These are phyloP conservation scores for Aradophagus sp. DNA, from an alignment of 1,140 invertebrate species.

Conservation along the genomic window DNA sequence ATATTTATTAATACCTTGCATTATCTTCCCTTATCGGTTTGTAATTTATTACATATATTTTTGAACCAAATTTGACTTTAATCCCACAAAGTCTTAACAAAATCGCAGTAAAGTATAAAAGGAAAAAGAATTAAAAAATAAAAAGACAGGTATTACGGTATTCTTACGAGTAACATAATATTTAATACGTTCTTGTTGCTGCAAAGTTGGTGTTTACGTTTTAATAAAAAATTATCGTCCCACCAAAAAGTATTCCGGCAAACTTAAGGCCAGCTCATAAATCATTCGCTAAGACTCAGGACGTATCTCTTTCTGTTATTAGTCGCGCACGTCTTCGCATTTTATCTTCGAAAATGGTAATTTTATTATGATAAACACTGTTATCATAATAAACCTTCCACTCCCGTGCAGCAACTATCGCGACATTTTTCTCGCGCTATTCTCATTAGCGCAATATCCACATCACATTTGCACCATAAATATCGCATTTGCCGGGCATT, in stretches of 20 bases:
- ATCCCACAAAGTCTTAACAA: too few relatives aligned
- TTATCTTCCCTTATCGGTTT: too few relatives aligned
- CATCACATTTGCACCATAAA: slow-evolving; percentile 40
- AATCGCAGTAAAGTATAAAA: too few relatives aligned
- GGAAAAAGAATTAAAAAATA: too few relatives aligned
- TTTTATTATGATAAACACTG: slow-evolving; percentile 47
- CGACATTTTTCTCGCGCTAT: slow-evolving; percentile 37
- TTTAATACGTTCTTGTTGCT: too few relatives aligned
- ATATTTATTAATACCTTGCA: too few relatives aligned
- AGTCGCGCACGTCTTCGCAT: slow-evolving; percentile 2
- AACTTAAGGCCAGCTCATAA: slow-evolving; percentile 3
- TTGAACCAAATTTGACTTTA: too few relatives aligned
- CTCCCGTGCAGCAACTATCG: slow-evolving; percentile 5
- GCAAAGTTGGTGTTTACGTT: too few relatives aligned
- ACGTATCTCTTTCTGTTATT: slow-evolving; percentile 20
- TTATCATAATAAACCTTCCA: slow-evolving; percentile 35
- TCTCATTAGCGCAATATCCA: slow-evolving; percentile 47
- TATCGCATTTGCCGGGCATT: slow-evolving; percentile 36
- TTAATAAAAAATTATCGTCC: too few relatives aligned
- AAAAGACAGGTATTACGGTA: too few relatives aligned
- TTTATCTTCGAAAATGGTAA: slow-evolving; percentile 30
- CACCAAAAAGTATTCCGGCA: slow-evolving; percentile 1
- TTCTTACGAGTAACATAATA: too few relatives aligned
- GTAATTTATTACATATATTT: too few relatives aligned
- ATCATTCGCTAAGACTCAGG: slow-evolving; percentile 1